phyloP scores from a whole-genome alignment of 2,888 invertebrate genomes.

The Bhutanitis thaidina region DNA sequence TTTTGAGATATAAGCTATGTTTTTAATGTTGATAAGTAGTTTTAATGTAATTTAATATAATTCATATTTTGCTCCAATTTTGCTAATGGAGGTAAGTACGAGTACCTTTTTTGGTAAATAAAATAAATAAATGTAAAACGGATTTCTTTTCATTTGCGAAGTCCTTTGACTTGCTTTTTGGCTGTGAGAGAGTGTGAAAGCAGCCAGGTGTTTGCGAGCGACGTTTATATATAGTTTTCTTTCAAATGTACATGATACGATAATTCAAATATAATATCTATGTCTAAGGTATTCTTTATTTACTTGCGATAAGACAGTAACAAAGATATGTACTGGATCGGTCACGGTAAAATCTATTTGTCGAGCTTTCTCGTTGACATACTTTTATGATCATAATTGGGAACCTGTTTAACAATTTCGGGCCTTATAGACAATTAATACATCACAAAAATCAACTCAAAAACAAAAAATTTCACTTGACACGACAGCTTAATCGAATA shows the following conservation, averaged over 20 bases:
- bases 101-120: conserved; percentile 69
- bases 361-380: conserved; percentile 49
- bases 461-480: no score
- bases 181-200: conserved; percentile 3
- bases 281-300: conserved; percentile 32
- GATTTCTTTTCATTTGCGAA: conserved; percentile 38
- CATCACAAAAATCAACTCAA: no score
- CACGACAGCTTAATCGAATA: no score
- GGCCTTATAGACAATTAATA: no score
- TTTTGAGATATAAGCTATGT: conserved; percentile 77
- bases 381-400: no score
- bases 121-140: conserved; percentile 40
- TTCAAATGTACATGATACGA: conserved; percentile 29
- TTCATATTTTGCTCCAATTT: conserved; percentile 61
- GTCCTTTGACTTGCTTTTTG: background rate
- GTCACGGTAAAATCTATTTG: conserved; percentile 61
- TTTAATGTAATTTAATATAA: conserved; percentile 74
- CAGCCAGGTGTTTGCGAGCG: conserved; percentile 25
- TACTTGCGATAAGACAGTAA: conserved; percentile 28
- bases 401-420: no score
- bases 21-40: conserved; percentile 74
- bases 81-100: conserved; percentile 56
- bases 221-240: conserved; percentile 53
- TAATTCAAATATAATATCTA: conserved; percentile 31
- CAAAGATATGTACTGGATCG: conserved; percentile 30